Evolutionary conservation across 2,113 vertebrate species (phyloP), one percentile per base, ranked within the genome.

Genomic region (Chrysemys picta): DNA sequence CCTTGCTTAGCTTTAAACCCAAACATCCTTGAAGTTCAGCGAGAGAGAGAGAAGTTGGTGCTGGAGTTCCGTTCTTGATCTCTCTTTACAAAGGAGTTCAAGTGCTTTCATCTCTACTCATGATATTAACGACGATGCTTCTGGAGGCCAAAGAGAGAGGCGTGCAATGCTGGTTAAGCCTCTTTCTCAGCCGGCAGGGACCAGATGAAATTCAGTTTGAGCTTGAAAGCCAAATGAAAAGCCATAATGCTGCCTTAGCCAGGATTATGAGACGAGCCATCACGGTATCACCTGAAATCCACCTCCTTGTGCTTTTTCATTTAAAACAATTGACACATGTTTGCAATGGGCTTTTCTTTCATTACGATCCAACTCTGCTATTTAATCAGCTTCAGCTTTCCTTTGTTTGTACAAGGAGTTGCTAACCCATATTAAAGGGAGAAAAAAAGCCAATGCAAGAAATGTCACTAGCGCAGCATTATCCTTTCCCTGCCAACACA

Each of bases 271-370:
- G 95, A 93, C 78, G 80, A 96, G 93, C 92, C 97, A 94, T 92
- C 5, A 0, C 8, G 83, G 94, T 95, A 96, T 97, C 97, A 97
- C 97, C 97, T 97, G 97, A 97, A 98, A 98, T 97, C 97, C 97
- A 94, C 94, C 95, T 97, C 88, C 87, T 25, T 0, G 29, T 90
- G 86, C 94, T 92, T 98, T 72, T 95, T 95, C 1, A 47, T 97
- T 97, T 96, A 97, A 98, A 98, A 97, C 97, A 98, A 98, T 98
- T 97, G 96, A 91, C 84, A 80, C 83, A 35, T 98, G 95, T 98
- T 98, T 98, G 97, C 98, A 92, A 38, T 97, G 95, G 97, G 97
- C 97, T 98, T 98, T 98, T 91, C 97, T 98, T 98, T 98, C 97
- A 98, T 98, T 98, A 98, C 83, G 94, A 89, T 97, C 97, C 97